Percentiles rank a stretch among this genome's conserved stretches.
Conservation (phyloP, 2,113 vertebrate genomes). For the Plecotus auritus region DNA sequence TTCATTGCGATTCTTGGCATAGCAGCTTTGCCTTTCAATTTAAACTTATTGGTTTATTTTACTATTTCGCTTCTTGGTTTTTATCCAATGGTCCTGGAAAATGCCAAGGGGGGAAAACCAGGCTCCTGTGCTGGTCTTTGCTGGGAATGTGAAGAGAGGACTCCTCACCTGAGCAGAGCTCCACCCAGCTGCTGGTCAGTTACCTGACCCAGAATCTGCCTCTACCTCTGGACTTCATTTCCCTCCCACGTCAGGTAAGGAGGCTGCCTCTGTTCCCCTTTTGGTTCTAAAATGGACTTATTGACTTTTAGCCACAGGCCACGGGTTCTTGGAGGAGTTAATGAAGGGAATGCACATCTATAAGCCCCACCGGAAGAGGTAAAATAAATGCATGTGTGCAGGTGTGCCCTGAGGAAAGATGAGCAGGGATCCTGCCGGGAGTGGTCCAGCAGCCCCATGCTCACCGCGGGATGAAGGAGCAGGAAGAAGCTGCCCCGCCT, state of each 20-base stretch:
- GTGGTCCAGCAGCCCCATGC: too few species aligned
- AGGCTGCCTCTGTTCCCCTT: fast-evolving
- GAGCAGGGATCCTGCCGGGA: too few species aligned
- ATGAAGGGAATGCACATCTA: fast-evolving
- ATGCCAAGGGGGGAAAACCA: neutral
- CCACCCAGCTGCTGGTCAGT: neutral
- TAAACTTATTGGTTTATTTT: neutral
- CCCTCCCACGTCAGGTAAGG: fast-evolving
- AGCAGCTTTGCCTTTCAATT: fast-evolving
- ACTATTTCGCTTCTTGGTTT: neutral
- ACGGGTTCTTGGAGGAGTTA: fast-evolving
- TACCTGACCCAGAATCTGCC: fast-evolving
- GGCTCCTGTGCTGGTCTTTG: fast-evolving
- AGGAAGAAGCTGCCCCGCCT: too few species aligned
- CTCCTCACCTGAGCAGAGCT: fast-evolving
- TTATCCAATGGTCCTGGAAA: neutral
- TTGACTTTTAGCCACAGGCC: too few species aligned
- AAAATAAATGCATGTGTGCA: fast-evolving
- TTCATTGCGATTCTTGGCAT: too few species aligned
- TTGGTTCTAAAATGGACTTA: too few species aligned
- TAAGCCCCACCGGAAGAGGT: fast-evolving
- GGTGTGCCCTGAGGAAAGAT: too few species aligned
- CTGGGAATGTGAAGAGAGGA: neutral
- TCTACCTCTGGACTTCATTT: too few species aligned
- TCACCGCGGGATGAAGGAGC: too few species aligned